Percentiles rank a stretch among this genome's conserved stretches.
These are phyloP conservation scores for Natator depressus DNA, from an alignment of 2,113 vertebrate genomes.

Conservation along the genomic window DNA sequence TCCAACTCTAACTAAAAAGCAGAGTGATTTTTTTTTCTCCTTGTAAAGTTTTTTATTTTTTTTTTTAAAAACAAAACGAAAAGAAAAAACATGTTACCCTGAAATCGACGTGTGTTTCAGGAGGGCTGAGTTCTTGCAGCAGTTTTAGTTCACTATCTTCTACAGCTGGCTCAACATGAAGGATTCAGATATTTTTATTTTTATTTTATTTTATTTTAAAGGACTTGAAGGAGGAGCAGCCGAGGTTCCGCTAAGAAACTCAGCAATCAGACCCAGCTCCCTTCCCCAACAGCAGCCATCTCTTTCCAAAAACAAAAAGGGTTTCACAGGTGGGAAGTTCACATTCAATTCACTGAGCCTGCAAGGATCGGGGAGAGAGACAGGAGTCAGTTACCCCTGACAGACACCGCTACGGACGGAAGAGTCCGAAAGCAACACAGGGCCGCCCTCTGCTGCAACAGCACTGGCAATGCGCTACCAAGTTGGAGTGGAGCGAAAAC, in stretches of 20 bases:
- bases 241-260: neutral
- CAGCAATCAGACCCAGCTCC: neutral
- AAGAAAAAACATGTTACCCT: conserved; percentile 60
- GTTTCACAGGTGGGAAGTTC: conserved; percentile 78
- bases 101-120: conserved; percentile 61
- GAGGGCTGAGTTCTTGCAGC: conserved; percentile 63
- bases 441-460: neutral
- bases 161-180: conserved; percentile 73
- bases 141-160: conserved; percentile 68
- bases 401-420: neutral
- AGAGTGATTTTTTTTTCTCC: conserved; percentile 68
- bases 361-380: neutral
- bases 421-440: neutral
- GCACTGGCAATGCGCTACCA: neutral
- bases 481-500: neutral
- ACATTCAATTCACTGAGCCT: conserved; percentile 80
- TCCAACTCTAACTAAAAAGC: conserved; percentile 75
- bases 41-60: conserved; percentile 77
- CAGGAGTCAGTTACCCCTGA: neutral
- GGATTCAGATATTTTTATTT: conserved; percentile 20
- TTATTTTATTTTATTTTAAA: neutral
- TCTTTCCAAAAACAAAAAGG: conserved; percentile 57
- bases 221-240: conserved; percentile 1
- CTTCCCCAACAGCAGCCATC: conserved; percentile 8
- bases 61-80: conserved; percentile 73